These are phyloP conservation scores for Sebastes iracundus DNA, from an alignment of 2,797 vertebrate genomes.

Conservation along the genomic window DNA sequence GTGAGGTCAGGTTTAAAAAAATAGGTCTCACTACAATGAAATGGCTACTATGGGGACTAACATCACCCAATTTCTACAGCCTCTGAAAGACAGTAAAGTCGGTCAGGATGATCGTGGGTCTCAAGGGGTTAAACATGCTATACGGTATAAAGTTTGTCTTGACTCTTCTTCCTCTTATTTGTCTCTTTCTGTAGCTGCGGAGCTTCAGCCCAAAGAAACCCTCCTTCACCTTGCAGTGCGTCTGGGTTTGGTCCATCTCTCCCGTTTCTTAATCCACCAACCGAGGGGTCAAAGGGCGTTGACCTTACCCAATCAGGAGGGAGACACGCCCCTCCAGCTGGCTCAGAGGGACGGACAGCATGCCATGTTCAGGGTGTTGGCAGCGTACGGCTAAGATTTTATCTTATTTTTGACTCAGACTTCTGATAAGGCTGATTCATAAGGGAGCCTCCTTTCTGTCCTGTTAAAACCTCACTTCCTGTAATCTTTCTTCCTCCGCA, in stretches of 20 bases:
- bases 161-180: background rate
- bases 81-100: too few species aligned
- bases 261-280: constrained; percentile 82
- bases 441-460: background rate
- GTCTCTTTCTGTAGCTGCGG: constrained; percentile 59
- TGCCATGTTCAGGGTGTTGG: constrained; percentile 71
- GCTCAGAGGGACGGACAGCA: constrained; percentile 76
- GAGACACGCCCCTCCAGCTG: constrained; percentile 80
- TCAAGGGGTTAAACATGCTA: too few species aligned
- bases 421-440: background rate
- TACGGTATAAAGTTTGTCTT: too few species aligned
- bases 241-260: constrained; percentile 85
- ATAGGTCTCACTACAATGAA: too few species aligned
- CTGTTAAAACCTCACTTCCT: background rate
- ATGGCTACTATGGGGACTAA: too few species aligned
- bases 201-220: constrained; percentile 77
- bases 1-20: too few species aligned
- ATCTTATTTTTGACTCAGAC: background rate
- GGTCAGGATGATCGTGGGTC: too few species aligned
- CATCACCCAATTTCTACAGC: too few species aligned
- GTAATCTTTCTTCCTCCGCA: background rate
- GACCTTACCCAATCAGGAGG: constrained; percentile 80
- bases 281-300: constrained; percentile 80
- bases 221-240: constrained; percentile 85
- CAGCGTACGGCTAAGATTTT: constrained; percentile 73